Evolutionary conservation across 2,888 invertebrate genomes (phyloP).

Genomic region (Ornithoptera priamus): DNA sequence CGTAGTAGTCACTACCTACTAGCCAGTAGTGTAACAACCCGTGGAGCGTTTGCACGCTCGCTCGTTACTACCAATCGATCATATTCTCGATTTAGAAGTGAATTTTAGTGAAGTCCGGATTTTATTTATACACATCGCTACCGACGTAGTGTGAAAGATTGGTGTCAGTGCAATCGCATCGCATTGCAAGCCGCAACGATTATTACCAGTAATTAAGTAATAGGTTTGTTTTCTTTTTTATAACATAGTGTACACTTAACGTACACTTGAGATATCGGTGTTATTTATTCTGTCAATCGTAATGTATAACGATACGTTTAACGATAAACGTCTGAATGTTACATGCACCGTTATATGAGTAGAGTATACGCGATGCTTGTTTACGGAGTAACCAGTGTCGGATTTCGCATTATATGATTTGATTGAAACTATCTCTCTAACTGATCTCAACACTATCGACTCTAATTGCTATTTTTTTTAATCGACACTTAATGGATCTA

Average conservation of each 20-base stretch:
- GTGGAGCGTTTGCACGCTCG: slow-evolving; percentile 63
- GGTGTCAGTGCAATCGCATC: slow-evolving; percentile 34
- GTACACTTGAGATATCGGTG: not conserved
- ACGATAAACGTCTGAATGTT: slow-evolving; percentile 29
- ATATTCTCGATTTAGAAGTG: slow-evolving; percentile 35
- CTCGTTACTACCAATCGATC: slow-evolving; percentile 34
- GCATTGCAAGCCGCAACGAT: slow-evolving; percentile 29
- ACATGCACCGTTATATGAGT: slow-evolving; percentile 24
- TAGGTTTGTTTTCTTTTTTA: slow-evolving; percentile 37
- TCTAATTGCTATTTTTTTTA: slow-evolving; percentile 62
- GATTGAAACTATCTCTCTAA: slow-evolving; percentile 45
- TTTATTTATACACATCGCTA: slow-evolving; percentile 1
- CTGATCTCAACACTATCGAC: slow-evolving; percentile 47
- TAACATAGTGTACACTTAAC: slow-evolving; percentile 17
- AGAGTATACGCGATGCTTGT: slow-evolving; percentile 20
- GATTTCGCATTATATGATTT: slow-evolving; percentile 41
- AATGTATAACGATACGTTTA: slow-evolving; percentile 22
- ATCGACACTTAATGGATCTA: slow-evolving; percentile 45
- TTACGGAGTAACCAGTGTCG: slow-evolving; percentile 34
- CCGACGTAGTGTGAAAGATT: slow-evolving; percentile 34
- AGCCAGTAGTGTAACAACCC: slow-evolving; percentile 62
- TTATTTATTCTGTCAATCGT: slow-evolving; percentile 20
- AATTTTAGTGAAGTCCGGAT: slow-evolving; percentile 28
- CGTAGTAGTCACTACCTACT: slow-evolving; percentile 13
- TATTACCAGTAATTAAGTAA: slow-evolving; percentile 34